Percentiles rank a stretch among this genome's conserved stretches.
These are phyloP conservation scores for Actenoides lindsayi DNA, from an alignment of 2,113 vertebrate species.

Conservation along the genomic window DNA sequence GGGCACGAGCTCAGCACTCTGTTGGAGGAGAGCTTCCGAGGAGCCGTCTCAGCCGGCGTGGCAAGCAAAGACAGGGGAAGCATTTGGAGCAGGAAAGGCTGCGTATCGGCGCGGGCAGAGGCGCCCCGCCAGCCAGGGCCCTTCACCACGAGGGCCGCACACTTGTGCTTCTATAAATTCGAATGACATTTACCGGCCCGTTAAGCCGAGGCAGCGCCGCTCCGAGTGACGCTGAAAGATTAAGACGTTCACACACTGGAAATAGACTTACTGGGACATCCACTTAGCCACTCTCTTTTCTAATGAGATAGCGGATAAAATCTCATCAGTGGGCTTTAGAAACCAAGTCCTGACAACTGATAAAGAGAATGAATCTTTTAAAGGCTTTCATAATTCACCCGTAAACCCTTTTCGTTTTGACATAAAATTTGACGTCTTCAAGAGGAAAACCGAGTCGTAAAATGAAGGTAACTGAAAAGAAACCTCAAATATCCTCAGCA, in stretches of 20 bases:
- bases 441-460: not conserved
- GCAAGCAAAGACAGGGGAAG: not conserved
- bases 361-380: not conserved
- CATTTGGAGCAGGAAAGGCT: not conserved
- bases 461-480: not conserved
- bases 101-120: not conserved
- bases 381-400: not conserved
- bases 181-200: conserved; percentile 49
- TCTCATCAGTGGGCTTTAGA: conserved; percentile 32
- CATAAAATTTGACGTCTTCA: not conserved
- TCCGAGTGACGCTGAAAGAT: not conserved
- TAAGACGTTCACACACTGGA: conserved; percentile 36
- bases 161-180: conserved; percentile 66
- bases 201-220: not conserved
- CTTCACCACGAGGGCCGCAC: not conserved
- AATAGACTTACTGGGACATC: conserved; percentile 54
- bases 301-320: conserved; percentile 40
- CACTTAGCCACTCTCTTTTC: conserved; percentile 52
- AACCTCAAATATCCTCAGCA: not conserved
- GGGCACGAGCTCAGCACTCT: not conserved
- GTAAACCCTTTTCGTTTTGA: not conserved
- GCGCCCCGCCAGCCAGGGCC: not conserved
- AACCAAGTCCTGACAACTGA: not conserved
- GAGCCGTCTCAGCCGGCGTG: not conserved
- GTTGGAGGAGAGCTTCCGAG: not conserved